phyloP scores from a whole-genome alignment of 2,113 vertebrate species.

The Sceloporus tristichus region DNA sequence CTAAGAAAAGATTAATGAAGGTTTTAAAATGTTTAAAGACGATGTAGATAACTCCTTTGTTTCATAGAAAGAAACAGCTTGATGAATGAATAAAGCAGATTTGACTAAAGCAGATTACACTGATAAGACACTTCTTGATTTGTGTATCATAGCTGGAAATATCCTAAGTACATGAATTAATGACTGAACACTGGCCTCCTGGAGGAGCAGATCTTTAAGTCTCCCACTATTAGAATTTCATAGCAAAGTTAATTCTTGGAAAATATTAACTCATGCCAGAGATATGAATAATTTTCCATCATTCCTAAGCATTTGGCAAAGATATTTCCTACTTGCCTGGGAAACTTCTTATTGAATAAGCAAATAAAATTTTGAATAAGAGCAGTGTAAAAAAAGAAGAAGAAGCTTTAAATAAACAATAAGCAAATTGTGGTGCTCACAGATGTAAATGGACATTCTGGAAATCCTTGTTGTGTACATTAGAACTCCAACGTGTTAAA shows the following conservation, averaged over 20 bases:
- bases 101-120: background rate
- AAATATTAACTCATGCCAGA: background rate
- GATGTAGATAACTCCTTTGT: background rate
- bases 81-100: background rate
- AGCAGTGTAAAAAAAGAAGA: too few species aligned
- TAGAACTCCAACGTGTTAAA: background rate
- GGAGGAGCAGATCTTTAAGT: rapidly evolving
- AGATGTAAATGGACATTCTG: background rate
- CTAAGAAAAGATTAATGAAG: background rate
- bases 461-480: background rate
- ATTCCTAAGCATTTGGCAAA: background rate
- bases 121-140: background rate
- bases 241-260: background rate
- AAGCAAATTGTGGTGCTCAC: background rate
- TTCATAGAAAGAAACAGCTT: background rate
- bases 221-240: background rate
- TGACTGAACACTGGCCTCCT: background rate
- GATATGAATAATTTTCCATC: background rate
- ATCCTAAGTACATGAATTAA: background rate
- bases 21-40: background rate
- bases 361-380: background rate
- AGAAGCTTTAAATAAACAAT: background rate
- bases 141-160: background rate
- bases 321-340: background rate
- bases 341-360: background rate